Conservation (phyloP, 2,797 vertebrate genomes). For the Anguilla pacifica region DNA sequence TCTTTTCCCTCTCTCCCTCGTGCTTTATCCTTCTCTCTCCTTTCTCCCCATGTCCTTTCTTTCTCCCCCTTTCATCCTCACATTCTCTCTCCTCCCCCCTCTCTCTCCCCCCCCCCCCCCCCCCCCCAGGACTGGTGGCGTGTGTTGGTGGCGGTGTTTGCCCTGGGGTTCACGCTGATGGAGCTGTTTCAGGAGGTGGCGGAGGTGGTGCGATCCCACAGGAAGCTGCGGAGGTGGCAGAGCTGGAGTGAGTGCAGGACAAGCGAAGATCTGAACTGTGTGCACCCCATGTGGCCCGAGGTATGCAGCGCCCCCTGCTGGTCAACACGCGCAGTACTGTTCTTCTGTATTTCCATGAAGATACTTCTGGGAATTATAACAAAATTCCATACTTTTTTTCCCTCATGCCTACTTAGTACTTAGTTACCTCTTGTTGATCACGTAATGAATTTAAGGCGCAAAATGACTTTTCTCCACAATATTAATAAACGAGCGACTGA, state of each 20-base stretch:
- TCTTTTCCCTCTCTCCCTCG: too few relatives aligned
- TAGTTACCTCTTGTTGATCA: background rate
- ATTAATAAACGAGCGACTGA: background rate
- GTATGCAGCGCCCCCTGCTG: constrained; percentile 38
- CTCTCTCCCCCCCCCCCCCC: too few relatives aligned
- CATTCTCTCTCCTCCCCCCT: too few relatives aligned
- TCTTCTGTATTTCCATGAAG: background rate
- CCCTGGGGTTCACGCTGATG: constrained; percentile 55
- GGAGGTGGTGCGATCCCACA: constrained; percentile 57
- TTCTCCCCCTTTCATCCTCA: background rate
- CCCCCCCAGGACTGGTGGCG: constrained; percentile 68
- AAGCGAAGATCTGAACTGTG: constrained; percentile 56
- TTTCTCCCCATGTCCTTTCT: background rate
- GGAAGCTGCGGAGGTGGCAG: constrained; percentile 53
- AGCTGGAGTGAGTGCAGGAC: constrained; percentile 53
- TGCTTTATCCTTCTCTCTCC: background rate
- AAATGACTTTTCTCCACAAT: background rate
- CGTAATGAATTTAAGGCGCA: background rate
- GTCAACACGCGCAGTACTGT: background rate
- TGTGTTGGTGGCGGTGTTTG: constrained; percentile 58
- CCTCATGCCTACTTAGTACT: background rate
- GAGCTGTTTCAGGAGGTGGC: constrained; percentile 64
- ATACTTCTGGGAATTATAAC: background rate
- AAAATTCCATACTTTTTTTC: background rate
- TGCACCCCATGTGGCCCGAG: constrained; percentile 73